Evolutionary conservation across 2,113 vertebrate genomes (phyloP), one percentile per base, ranked within the genome.

Genomic region (Thymallus thymallus): DNA sequence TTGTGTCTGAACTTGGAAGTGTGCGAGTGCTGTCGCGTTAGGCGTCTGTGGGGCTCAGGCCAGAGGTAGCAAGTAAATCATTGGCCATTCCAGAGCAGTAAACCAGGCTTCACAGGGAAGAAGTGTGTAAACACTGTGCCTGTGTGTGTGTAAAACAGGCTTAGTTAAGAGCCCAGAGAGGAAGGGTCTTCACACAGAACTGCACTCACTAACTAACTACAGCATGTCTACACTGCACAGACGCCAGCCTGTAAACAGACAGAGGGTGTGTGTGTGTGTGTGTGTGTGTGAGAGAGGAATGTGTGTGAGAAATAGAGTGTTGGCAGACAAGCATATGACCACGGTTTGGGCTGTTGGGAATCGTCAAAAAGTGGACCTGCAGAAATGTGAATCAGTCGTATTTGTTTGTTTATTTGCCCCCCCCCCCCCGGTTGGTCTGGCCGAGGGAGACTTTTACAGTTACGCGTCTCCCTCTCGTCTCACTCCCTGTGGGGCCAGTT

Each of bases 61-160:
- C 78, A 87, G 81, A 94, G 94, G 94, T 92, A 95, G 93, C 94
- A 92, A 95, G 95, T 97, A 96, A 96, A 97, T 97, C 94, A 96
- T 95, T 96, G 95, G 94, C 94, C 95, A 96, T 96, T 95, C 95
- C 90, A 92, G 90, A 93, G 94, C 93, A 94, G 94, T 97, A 96
- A 97, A 98, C 95, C 92, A 92, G 95, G 93, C 93, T 96, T 95
- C 95, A 93, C 92, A 63, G 77, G 94, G 94, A 95, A 93, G 95
- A 95, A 94, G 94, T 95, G 94, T 91, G 89, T 94, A 94, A 93
- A 94, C 85, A 87, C 80, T 74, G 78, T 77, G 78, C 84, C 79
- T 51, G 16, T 51, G 0, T 51, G 12, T 51, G 46, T 51, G 14
- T n/a, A 32, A 32, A 35, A 35, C 35, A 35, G 35, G 35, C 35